Conservation (phyloP, 2,888 invertebrate genomes). For the Eilema griseolum region DNA sequence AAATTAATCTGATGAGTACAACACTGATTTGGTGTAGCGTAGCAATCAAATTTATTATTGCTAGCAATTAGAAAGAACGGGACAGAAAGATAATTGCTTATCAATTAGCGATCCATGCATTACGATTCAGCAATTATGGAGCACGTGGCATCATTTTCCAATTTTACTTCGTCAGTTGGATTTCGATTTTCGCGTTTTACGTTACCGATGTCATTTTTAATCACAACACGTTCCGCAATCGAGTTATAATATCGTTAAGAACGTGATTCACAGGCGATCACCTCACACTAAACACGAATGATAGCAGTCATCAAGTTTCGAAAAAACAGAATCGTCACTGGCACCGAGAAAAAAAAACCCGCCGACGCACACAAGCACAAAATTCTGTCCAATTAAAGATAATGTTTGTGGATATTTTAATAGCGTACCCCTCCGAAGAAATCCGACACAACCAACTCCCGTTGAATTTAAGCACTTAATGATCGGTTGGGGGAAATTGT, state of each 20-base stretch:
- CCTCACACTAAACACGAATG: constrained; percentile 78
- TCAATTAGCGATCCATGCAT: constrained; percentile 76
- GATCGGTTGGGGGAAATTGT: constrained; percentile 87
- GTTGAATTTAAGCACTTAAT: constrained; percentile 87
- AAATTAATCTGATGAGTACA: constrained; percentile 44
- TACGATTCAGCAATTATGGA: constrained; percentile 72
- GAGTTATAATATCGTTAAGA: constrained; percentile 48
- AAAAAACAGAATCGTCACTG: constrained; percentile 83
- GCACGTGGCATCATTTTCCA: constrained; percentile 80
- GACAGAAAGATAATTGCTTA: constrained; percentile 76
- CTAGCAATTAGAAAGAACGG: constrained; percentile 74
- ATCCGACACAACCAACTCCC: constrained; percentile 87
- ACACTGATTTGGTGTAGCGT: constrained; percentile 51
- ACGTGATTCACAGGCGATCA: constrained; percentile 73
- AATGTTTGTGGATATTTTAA: constrained; percentile 87
- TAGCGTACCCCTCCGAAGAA: constrained; percentile 86
- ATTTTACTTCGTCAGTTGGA: constrained; percentile 53
- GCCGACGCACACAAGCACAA: constrained; percentile 83
- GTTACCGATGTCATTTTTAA: constrained; percentile 82
- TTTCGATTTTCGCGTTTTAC: constrained; percentile 63
- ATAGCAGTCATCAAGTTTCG: constrained; percentile 83
- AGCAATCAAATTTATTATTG: constrained; percentile 69
- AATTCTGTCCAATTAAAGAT: constrained; percentile 86
- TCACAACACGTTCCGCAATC: constrained; percentile 56
- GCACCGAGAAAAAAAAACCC: constrained; percentile 71